Conservation (phyloP, 2,888 invertebrate genomes). For the Chymomyza procnemis region DNA sequence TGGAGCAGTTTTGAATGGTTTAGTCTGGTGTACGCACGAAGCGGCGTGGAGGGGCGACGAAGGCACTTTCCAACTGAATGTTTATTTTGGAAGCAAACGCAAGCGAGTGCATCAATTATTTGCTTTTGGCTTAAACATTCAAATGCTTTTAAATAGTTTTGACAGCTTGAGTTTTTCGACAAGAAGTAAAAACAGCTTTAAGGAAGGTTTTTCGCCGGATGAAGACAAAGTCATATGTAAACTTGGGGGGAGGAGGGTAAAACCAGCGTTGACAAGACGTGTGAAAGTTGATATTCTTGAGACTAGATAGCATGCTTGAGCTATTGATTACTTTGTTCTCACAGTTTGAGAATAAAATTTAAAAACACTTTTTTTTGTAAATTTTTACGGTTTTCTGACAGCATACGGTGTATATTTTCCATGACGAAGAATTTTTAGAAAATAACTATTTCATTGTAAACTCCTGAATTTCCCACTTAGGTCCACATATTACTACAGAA, state of each 20-base stretch:
- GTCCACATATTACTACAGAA: no score
- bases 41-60: no score
- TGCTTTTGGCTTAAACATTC: conserved; percentile 26
- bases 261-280: not conserved
- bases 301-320: no score
- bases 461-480: no score
- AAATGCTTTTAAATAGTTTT: not conserved
- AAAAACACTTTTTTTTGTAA: no score
- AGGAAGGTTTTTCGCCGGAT: not conserved
- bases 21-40: not conserved
- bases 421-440: no score
- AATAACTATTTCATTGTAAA: no score
- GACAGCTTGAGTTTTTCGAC: not conserved
- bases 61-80: not conserved
- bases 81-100: conserved; percentile 4
- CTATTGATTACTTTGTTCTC: no score
- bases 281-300: not conserved
- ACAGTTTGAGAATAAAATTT: no score
- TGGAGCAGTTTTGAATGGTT: not conserved
- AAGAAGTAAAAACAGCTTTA: not conserved
- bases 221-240: not conserved
- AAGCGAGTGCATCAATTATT: conserved; percentile 32
- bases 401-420: no score
- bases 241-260: not conserved
- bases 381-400: no score